Conservation (phyloP, 2,888 invertebrate genomes). For the Pyralis farinalis region DNA sequence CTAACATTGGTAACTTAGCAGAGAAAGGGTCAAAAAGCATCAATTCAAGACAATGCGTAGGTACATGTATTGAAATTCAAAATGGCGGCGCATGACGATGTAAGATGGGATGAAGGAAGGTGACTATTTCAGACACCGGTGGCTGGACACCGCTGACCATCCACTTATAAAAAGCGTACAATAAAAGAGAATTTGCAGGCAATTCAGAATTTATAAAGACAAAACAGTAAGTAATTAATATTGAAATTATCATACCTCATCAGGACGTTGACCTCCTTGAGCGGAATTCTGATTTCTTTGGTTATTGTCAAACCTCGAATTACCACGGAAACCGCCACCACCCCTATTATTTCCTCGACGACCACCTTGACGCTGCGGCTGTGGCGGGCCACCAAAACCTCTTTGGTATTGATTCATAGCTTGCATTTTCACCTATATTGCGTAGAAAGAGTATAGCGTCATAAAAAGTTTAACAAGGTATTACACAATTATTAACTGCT, state of each 20-base stretch:
- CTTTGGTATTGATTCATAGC: slow-evolving; percentile 66
- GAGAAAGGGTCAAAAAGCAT: no score
- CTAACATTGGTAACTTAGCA: no score
- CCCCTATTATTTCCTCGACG: slow-evolving; percentile 59
- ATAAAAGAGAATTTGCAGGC: no score
- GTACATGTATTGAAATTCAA: no score
- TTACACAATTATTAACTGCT: not conserved
- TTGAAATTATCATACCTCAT: slow-evolving; percentile 40
- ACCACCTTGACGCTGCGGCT: slow-evolving; percentile 66
- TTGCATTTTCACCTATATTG: slow-evolving; percentile 65
- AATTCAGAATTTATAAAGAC: no score
- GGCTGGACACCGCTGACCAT: no score
- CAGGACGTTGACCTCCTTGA: slow-evolving; percentile 70
- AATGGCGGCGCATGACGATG: no score
- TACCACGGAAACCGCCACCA: slow-evolving; percentile 60
- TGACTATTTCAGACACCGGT: no score
- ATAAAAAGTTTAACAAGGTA: not conserved
- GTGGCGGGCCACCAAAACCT: slow-evolving; percentile 74
- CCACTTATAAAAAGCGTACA: no score
- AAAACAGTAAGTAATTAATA: not conserved
- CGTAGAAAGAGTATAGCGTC: no score
- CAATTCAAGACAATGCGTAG: no score
- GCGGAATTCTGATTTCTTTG: slow-evolving; percentile 48
- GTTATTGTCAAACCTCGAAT: slow-evolving; percentile 60
- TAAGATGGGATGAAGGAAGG: no score